Percentiles rank a stretch among this genome's conserved stretches.
Conservation (phyloP, 1,140 invertebrate species). For the Trypoxylus dichotomus region DNA sequence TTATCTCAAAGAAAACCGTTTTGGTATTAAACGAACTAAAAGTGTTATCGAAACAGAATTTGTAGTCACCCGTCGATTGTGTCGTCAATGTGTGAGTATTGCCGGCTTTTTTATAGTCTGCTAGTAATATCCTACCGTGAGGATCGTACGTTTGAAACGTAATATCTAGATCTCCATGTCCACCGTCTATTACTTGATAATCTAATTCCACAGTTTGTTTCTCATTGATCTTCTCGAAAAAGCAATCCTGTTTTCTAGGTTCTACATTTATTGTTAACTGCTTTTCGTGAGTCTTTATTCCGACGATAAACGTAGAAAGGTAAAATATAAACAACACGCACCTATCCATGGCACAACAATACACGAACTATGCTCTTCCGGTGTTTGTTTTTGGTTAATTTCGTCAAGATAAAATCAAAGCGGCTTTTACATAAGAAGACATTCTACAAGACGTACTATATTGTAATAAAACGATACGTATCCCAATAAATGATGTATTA, state of each 20-base stretch:
- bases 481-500: neutral
- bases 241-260: conserved; percentile 68
- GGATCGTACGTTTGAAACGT: conserved; percentile 70
- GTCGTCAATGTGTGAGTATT: conserved; percentile 65
- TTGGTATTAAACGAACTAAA: conserved; percentile 78
- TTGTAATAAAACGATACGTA: neutral
- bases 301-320: neutral
- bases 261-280: conserved; percentile 73
- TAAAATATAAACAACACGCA: neutral
- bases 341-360: neutral
- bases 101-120: conserved; percentile 72
- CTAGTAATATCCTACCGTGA: conserved; percentile 63
- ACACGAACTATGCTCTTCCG: neutral
- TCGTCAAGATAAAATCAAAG: neutral
- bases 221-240: conserved; percentile 64
- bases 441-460: neutral
- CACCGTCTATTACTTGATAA: conserved; percentile 79
- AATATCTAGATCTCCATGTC: conserved; percentile 77
- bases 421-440: neutral
- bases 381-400: neutral
- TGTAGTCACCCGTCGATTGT: conserved; percentile 68
- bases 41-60: conserved; percentile 82
- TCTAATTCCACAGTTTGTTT: conserved; percentile 71
- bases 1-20: conserved; percentile 79
- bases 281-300: conserved; percentile 52